Evolutionary conservation across 2,113 vertebrate species (phyloP), one percentile per base, ranked within the genome.

Genomic region (Phyllostomus hastatus): DNA sequence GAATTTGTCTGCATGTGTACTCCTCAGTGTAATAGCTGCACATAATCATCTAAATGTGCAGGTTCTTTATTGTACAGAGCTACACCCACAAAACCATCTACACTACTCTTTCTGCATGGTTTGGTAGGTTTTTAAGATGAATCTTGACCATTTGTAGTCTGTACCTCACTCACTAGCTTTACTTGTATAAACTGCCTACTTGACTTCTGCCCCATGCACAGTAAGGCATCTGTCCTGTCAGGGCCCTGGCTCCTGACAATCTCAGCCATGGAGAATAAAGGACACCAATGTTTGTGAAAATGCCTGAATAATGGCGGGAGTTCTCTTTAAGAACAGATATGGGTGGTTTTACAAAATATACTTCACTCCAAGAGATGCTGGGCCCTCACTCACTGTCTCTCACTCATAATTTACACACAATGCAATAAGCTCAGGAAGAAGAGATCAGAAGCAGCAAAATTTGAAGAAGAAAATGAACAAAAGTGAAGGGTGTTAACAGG

Each of bases 101-200:
- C 0, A 1, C 41, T 67, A 7, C 16, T 50, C 57, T 48, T 35
- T 17, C 31, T 11, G 2, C 5, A 10, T 0, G 11, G 69, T 5
- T 4, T 72, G 24, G 33, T 59, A 33, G 75, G 41, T 28, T 43
- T 66, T 82, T 48, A 72, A 88, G 67, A 38, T 43, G 6, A 33
- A 81, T 52, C 81, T 26, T 70, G 81, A 38, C 19, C 84, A 61
- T 50, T 11, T 72, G 50, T 8, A 41, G 26, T 16, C 46, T 61
- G 33, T 16, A 17, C n/a, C 46, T 64, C 10, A 59, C 38, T 70
- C 3, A 0, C 12, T 31, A 73, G 38, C 54, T 81, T 81, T 35
- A 64, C 41, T 69, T 61, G 26, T 69, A 6, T 67, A 38, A 54
- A 35, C 0, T 26, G 17, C 24, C 43, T 2, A 1, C 4, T 24